These are phyloP conservation scores for Coracias cyanogaster DNA, from an alignment of 2,797 vertebrate species.

Conservation along the genomic window DNA sequence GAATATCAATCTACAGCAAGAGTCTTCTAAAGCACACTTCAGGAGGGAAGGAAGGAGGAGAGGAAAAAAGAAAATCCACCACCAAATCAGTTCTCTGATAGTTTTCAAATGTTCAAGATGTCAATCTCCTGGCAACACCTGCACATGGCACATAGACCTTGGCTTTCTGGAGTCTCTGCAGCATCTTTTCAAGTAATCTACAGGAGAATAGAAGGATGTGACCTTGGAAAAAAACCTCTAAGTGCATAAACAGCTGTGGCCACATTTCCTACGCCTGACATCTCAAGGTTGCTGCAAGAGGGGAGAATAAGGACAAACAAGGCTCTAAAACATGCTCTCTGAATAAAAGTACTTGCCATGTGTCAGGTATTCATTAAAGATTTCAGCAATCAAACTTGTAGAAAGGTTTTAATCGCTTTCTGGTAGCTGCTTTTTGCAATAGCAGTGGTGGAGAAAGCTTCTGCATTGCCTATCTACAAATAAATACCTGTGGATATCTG, in stretches of 20 bases:
- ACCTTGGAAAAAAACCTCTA: constrained; percentile 69
- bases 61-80: neutral
- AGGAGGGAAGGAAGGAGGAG: neutral
- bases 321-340: neutral
- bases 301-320: constrained; percentile 22
- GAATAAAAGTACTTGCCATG: neutral
- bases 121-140: constrained; percentile 15
- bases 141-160: constrained; percentile 7
- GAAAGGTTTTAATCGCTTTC: neutral
- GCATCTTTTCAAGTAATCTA: constrained; percentile 56
- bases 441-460: neutral
- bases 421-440: neutral
- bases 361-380: neutral
- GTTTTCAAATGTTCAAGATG: constrained; percentile 42
- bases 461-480: neutral
- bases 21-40: neutral
- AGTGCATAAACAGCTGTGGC: constrained; percentile 80
- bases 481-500: neutral
- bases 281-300: constrained; percentile 72
- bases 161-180: constrained; percentile 44
- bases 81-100: constrained; percentile 2
- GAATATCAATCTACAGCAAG: neutral
- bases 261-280: constrained; percentile 63
- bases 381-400: neutral
- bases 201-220: constrained; percentile 43